A percentile compares a stretch with the other conserved stretches of the same genome.
phyloP scores from a whole-genome alignment of 2,113 vertebrate species.

The Alexandromys fortis region DNA sequence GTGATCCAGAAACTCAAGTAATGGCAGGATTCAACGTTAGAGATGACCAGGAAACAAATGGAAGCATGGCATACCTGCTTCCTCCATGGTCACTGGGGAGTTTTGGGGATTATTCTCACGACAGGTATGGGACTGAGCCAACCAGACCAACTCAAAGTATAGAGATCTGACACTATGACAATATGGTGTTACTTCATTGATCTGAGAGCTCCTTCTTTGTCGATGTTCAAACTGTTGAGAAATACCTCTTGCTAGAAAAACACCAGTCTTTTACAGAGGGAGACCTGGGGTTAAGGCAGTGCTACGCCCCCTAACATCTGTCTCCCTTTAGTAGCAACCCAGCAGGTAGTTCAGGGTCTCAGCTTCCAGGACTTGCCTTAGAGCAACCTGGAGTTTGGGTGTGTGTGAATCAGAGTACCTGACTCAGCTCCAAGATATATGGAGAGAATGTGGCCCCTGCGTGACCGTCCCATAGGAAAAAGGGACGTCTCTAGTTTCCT shows the following conservation, averaged over 20 bases:
- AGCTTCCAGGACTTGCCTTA: neutral
- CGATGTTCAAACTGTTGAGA: neutral
- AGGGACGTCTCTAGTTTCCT: neutral
- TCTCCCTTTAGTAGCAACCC: neutral
- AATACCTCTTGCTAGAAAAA: conserved; percentile 3
- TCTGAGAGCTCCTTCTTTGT: neutral
- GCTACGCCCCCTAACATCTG: neutral
- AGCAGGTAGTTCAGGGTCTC: neutral
- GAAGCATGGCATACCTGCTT: neutral
- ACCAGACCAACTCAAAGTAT: neutral
- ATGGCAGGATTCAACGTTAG: neutral
- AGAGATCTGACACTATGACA: neutral
- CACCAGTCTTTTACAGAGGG: neutral
- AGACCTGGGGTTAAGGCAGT: neutral
- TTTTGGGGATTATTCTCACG: neutral
- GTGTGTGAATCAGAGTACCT: conserved; percentile 21
- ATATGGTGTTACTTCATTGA: neutral
- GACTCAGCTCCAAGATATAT: neutral
- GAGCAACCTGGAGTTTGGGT: neutral
- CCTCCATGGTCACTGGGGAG: neutral
- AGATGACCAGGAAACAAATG: neutral
- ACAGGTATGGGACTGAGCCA: neutral
- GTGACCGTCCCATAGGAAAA: neutral
- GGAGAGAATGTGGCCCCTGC: neutral
- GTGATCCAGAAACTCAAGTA: neutral